Evolutionary conservation across 2,888 invertebrate genomes (phyloP).

Genomic region (Andrena minutula): DNA sequence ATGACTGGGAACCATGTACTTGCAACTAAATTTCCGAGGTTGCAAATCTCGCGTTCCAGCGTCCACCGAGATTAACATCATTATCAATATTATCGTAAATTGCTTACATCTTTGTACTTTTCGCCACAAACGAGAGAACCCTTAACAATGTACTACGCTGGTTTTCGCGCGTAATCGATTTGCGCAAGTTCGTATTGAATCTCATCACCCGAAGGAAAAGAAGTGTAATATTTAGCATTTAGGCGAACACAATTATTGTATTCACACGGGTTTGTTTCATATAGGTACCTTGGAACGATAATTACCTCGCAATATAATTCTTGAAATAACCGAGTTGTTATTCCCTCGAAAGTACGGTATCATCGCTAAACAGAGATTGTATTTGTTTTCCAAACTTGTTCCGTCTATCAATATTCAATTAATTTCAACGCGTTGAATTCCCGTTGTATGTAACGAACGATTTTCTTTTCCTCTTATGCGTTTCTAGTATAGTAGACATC

Average conservation of each 20-base stretch:
- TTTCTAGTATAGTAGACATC: background rate
- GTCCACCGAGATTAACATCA: too few relatives aligned
- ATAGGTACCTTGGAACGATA: too few relatives aligned
- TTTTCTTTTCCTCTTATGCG: background rate
- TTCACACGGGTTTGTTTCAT: background rate
- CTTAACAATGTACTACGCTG: background rate
- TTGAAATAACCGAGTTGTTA: background rate
- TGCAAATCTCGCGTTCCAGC: background rate
- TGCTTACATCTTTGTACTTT: conserved; percentile 17
- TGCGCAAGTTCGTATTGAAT: background rate
- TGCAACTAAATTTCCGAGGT: conserved; percentile 1
- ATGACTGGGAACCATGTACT: background rate
- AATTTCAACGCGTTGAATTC: background rate
- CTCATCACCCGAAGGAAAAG: background rate
- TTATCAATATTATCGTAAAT: background rate
- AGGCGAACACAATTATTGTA: background rate
- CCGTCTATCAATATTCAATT: too few relatives aligned
- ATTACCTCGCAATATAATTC: background rate
- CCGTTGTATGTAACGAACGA: background rate
- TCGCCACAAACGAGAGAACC: conserved; percentile 6
- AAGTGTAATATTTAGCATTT: conserved; percentile 1
- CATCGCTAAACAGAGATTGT: too few relatives aligned
- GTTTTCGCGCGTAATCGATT: background rate
- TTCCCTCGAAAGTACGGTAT: background rate
- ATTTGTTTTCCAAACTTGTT: too few relatives aligned